Evolutionary conservation across 2,113 vertebrate species (phyloP), one percentile per base, ranked within the genome.

Genomic region (Colistium nudipinnis): DNA sequence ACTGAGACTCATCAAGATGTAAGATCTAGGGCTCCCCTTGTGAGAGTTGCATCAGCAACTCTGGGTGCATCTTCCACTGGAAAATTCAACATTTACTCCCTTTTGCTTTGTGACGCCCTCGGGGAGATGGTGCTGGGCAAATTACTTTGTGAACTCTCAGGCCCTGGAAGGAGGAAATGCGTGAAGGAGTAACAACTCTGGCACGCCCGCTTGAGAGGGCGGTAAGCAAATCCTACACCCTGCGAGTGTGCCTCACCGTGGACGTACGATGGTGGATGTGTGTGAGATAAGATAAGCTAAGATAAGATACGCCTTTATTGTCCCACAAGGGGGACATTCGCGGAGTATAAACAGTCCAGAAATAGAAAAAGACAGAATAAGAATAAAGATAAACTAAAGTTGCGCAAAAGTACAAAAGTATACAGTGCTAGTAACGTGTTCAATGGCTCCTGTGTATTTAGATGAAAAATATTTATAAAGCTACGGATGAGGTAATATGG

Each of bases 1-100:
- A 45, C 47, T 13, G 30, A 72, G 28, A 61, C 69, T 84, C 54
- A 77, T 67, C 72, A 77, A 78, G 75, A 84, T 82, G 41, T 74
- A 57, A 82, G 74, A 74, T 51, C 25, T 25, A 22, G 30, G 39
- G 44, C 53, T 78, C 61, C 74, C 63, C 62, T 60, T 36, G 56
- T 62, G 70, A 57, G 60, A 76, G 60, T 51, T 70, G 30, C 61
- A 65, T 75, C 56, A 77, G 74, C 62, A 28, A n/a, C n/a, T n/a
- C 72, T 74, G 80, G 74, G 59, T 62, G 57, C 69, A 66, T 59
- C 20, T 55, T 65, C 44, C 17, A 38, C 57, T 72, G 59, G 45
- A 82, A 80, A 38, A 64, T 49, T 43, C 62, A 65, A 36, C 77
- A 70, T 66, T 77, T 57, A 67, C 14, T 38, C 12, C 31, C 33